A percentile compares a stretch with the other conserved stretches of the same genome.
These are phyloP conservation scores for Diplodus puntazzo DNA, from an alignment of 2,797 vertebrate species.

Conservation along the genomic window DNA sequence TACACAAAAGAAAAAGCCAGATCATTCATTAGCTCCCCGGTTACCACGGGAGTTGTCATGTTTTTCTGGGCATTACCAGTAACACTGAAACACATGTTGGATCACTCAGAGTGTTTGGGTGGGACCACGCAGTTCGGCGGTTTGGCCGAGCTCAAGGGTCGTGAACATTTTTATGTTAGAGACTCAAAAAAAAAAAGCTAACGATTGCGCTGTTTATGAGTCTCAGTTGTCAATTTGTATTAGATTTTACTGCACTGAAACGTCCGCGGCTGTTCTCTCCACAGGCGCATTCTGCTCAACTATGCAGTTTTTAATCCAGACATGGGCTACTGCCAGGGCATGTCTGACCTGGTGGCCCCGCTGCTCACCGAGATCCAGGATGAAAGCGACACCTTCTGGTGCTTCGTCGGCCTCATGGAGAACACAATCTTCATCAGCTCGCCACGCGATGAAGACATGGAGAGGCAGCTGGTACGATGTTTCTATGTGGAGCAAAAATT, in stretches of 20 bases:
- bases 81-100: slow-evolving; percentile 59
- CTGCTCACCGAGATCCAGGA: slow-evolving; percentile 96
- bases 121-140: slow-evolving; percentile 48
- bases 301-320: slow-evolving; percentile 95
- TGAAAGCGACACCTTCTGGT: slow-evolving; percentile 99
- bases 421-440: slow-evolving; percentile 99
- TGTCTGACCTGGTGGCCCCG: slow-evolving; percentile 99
- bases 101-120: slow-evolving; percentile 60
- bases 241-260: slow-evolving; percentile 29
- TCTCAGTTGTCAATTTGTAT: slow-evolving; percentile 6
- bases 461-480: slow-evolving; percentile 93
- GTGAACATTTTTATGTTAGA: slow-evolving; percentile 27
- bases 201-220: slow-evolving; percentile 27
- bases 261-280: slow-evolving; percentile 23
- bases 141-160: slow-evolving; percentile 38
- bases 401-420: slow-evolving; percentile 99
- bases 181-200: slow-evolving; percentile 2
- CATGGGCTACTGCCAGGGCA: slow-evolving; percentile 97
- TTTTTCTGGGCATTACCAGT: slow-evolving; percentile 53
- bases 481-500: not conserved
- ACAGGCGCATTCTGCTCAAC: slow-evolving; percentile 95
- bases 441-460: slow-evolving; percentile 97
- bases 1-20: slow-evolving; percentile 10
- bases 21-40: slow-evolving; percentile 74
- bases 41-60: slow-evolving; percentile 52